A percentile compares a stretch with the other conserved stretches of the same genome.
These are phyloP conservation scores for Lethenteron camtschaticum DNA, from an alignment of 2,113 vertebrate species.

Conservation along the genomic window DNA sequence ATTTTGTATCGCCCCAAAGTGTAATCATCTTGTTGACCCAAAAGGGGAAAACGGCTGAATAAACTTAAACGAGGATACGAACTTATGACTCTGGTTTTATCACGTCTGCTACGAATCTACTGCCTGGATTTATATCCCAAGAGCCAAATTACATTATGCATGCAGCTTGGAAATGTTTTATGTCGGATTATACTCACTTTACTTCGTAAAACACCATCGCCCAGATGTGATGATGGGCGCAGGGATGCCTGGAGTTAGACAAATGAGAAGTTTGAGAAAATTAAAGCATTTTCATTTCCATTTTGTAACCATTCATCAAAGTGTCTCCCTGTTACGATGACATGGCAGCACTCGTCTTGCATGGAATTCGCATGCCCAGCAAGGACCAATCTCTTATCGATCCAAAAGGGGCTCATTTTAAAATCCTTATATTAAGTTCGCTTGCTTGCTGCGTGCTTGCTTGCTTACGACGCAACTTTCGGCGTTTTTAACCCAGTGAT, in stretches of 20 bases:
- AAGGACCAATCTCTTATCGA: neutral
- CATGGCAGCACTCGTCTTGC: neutral
- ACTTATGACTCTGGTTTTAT: neutral
- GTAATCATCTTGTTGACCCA: too few species aligned
- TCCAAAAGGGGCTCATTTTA: too few species aligned
- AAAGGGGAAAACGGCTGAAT: too few species aligned
- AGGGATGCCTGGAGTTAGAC: slow-evolving; percentile 39
- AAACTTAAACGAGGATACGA: neutral
- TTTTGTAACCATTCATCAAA: neutral
- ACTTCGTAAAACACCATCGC: slow-evolving; percentile 63
- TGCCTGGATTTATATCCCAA: neutral
- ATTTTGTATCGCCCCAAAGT: too few species aligned
- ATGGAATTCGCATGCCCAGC: neutral
- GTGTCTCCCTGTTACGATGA: neutral
- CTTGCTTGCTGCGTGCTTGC: too few species aligned
- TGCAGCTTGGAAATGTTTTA: neutral
- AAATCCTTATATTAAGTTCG: too few species aligned
- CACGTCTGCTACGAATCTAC: neutral
- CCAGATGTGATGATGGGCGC: slow-evolving; percentile 69
- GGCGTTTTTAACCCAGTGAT: too few species aligned
- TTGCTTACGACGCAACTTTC: too few species aligned
- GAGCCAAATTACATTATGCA: neutral
- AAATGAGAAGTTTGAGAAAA: neutral
- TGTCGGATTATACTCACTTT: slow-evolving; percentile 35
- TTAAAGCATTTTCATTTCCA: neutral